These are phyloP conservation scores for Trididemnum clinides DNA, from an alignment of 23 tunicate species.

Conservation along the genomic window DNA sequence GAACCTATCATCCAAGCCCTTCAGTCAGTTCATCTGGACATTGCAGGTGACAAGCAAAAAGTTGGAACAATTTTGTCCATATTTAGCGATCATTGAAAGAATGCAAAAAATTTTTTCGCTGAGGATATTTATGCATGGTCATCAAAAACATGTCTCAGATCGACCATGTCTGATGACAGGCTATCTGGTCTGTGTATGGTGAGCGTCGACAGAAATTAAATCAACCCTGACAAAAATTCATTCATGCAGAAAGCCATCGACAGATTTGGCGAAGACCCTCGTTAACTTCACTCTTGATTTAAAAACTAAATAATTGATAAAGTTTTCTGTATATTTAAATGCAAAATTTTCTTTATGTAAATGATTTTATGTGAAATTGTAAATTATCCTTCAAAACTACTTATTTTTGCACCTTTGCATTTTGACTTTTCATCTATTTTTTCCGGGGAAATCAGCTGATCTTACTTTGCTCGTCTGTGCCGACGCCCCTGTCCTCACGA, in stretches of 20 bases:
- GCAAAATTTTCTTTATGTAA: too few species aligned
- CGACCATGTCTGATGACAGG: neutral
- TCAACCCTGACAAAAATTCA: neutral
- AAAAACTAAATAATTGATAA: neutral
- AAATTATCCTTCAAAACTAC: too few species aligned
- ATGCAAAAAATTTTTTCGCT: neutral
- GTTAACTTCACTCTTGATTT: neutral
- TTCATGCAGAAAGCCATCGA: too few species aligned
- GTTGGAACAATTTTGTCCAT: neutral
- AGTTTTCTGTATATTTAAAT: neutral
- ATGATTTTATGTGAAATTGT: too few species aligned
- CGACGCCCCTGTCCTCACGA: too few species aligned
- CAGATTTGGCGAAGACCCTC: too few species aligned
- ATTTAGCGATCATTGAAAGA: neutral
- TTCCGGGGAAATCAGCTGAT: too few species aligned
- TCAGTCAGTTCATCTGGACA: neutral
- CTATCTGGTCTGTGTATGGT: neutral
- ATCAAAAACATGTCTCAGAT: neutral
- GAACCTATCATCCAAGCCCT: neutral
- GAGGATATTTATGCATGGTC: neutral
- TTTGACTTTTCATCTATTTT: too few species aligned
- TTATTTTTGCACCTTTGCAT: too few species aligned
- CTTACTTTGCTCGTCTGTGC: too few species aligned
- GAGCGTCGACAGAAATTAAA: neutral
- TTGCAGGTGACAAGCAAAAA: neutral